Evolutionary conservation across 2,888 invertebrate species (phyloP).

Genomic region (Andrena chrysosceles): DNA sequence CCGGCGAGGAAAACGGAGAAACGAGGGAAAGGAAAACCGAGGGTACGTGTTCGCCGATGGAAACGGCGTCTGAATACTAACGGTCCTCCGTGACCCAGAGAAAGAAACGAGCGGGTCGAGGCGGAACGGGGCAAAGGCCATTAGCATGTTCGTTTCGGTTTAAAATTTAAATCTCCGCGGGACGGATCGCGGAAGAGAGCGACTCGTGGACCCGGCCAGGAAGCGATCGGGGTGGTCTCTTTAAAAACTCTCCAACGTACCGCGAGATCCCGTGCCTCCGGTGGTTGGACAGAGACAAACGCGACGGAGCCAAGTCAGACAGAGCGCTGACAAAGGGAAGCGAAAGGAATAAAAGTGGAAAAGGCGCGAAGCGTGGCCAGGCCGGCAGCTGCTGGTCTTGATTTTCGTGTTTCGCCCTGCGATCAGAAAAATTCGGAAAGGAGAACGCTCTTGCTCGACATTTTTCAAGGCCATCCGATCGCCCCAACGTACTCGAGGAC

Average conservation of each 20-base stretch:
- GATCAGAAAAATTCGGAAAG: constrained; percentile 63
- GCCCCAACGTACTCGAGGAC: constrained; percentile 55
- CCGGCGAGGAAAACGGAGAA: background rate
- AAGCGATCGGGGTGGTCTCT: constrained; percentile 66
- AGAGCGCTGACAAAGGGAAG: constrained; percentile 26
- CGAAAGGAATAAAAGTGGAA: constrained; percentile 40
- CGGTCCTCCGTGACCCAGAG: constrained; percentile 77
- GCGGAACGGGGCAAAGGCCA: constrained; percentile 40
- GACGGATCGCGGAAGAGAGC: constrained; percentile 52
- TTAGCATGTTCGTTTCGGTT: constrained; percentile 71
- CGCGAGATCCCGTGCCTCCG: constrained; percentile 21
- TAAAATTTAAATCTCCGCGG: constrained; percentile 73
- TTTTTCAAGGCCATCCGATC: constrained; percentile 70
- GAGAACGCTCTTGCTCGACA: constrained; percentile 64
- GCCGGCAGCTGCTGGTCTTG: constrained; percentile 68
- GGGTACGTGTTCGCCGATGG: constrained; percentile 13
- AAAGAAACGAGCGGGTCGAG: constrained; percentile 20
- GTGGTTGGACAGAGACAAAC: constrained; percentile 26
- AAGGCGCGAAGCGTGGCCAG: constrained; percentile 59
- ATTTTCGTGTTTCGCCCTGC: constrained; percentile 50
- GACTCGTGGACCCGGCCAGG: constrained; percentile 43
- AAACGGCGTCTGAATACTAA: constrained; percentile 52
- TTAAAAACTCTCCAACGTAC: constrained; percentile 72
- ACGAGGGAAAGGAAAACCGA: constrained; percentile 1
- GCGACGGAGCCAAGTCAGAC: constrained; percentile 19